phyloP scores from a whole-genome alignment of 2,113 vertebrate genomes.

The Ailurus styani region DNA sequence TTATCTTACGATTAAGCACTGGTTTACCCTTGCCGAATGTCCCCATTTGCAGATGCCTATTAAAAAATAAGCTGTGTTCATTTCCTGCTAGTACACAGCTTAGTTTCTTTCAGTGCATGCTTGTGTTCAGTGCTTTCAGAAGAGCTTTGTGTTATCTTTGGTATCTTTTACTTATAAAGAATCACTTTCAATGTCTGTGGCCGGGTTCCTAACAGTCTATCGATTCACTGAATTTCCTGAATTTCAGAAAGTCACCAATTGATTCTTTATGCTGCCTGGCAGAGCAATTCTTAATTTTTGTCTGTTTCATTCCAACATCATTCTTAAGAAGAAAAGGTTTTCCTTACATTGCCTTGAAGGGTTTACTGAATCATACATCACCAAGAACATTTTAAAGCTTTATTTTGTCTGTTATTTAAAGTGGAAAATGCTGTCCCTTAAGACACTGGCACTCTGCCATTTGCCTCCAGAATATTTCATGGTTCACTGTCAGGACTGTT shows the following conservation, averaged over 20 bases:
- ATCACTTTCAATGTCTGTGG: conserved; percentile 44
- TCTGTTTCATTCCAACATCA: conserved; percentile 23
- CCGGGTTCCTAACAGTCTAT: conserved; percentile 27
- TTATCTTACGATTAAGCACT: conserved; percentile 57
- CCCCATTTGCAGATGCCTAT: neutral
- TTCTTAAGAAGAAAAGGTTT: conserved; percentile 46
- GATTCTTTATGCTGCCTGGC: conserved; percentile 33
- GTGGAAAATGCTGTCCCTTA: conserved; percentile 57
- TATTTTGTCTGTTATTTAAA: conserved; percentile 67
- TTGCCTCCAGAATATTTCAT: conserved; percentile 66
- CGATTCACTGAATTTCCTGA: conserved; percentile 40
- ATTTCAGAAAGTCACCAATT: conserved; percentile 47
- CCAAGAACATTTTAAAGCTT: conserved; percentile 60
- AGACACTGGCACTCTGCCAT: conserved; percentile 52
- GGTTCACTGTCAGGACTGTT: conserved; percentile 61
- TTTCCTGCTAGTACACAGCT: conserved; percentile 8
- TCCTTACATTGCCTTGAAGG: conserved; percentile 21
- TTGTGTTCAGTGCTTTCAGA: neutral
- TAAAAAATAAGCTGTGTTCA: conserved; percentile 45
- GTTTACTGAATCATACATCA: conserved; percentile 45
- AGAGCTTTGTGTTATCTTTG: conserved; percentile 38
- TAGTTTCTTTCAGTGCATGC: neutral
- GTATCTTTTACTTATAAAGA: conserved; percentile 7
- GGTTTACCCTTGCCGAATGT: conserved; percentile 29
- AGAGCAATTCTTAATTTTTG: conserved; percentile 54